Evolutionary conservation across 2,113 vertebrate species (phyloP).

Genomic region (Lagopus leucura): DNA sequence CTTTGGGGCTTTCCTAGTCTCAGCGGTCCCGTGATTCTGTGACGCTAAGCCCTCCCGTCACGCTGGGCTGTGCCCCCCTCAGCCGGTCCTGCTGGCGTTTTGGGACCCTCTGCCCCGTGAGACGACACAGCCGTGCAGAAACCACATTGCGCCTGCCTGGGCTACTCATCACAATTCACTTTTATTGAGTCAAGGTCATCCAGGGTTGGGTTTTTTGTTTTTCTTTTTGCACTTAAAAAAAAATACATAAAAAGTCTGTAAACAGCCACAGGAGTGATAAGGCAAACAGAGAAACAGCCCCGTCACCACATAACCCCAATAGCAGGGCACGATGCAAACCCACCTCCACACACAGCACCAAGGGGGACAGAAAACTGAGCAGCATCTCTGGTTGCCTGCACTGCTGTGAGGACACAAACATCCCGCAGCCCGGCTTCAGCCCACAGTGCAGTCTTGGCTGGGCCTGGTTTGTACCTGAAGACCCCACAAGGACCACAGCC

Average conservation of each 20-base stretch:
- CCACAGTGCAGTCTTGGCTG: neutral
- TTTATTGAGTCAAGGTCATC: slow-evolving; percentile 19
- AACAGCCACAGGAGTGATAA: neutral
- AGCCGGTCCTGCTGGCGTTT: too few relatives aligned
- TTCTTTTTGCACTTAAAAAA: neutral
- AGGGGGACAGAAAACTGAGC: neutral
- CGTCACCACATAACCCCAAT: neutral
- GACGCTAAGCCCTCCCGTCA: too few relatives aligned
- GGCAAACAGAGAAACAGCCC: neutral
- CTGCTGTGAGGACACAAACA: neutral
- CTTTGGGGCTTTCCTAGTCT: too few relatives aligned
- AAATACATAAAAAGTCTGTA: slow-evolving; percentile 8
- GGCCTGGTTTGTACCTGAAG: neutral
- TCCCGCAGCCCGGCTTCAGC: neutral
- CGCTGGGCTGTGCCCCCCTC: too few relatives aligned
- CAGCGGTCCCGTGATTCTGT: too few relatives aligned
- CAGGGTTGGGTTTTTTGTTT: too few relatives aligned
- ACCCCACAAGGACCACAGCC: neutral
- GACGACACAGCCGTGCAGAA: neutral
- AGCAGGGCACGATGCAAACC: neutral
- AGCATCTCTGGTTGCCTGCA: neutral
- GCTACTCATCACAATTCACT: neutral
- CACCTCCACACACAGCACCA: neutral
- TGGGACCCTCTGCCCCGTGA: too few relatives aligned
- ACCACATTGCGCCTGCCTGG: rapidly evolving